Percentiles rank a stretch among this genome's conserved stretches.
phyloP scores from a whole-genome alignment of 2,888 invertebrate genomes.

The Patella ulyssiponensis region DNA sequence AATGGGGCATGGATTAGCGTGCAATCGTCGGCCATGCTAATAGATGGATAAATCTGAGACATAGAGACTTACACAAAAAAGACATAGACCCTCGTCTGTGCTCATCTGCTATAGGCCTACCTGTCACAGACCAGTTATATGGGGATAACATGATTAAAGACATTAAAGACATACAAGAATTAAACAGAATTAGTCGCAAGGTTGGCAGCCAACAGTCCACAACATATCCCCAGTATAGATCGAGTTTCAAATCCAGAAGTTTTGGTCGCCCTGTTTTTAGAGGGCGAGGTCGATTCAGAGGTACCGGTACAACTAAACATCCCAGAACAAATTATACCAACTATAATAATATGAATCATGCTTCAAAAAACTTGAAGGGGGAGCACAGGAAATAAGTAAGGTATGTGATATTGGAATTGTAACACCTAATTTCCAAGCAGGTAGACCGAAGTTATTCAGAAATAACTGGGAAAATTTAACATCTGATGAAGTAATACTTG shows the following conservation, averaged over 20 bases:
- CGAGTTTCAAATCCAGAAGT: background rate
- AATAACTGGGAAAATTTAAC: constrained; percentile 3
- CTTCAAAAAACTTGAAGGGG: background rate
- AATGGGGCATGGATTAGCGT: too few species aligned
- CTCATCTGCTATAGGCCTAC: background rate
- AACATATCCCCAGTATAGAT: background rate
- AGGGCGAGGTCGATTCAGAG: background rate
- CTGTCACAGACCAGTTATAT: background rate
- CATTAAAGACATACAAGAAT: too few species aligned
- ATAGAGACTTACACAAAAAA: background rate
- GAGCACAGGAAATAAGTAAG: too few species aligned
- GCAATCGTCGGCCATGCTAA: too few species aligned
- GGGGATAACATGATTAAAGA: background rate
- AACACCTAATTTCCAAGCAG: background rate
- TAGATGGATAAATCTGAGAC: too few species aligned
- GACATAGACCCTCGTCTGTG: background rate
- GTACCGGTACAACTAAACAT: background rate
- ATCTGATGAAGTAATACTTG: background rate
- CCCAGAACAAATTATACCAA: background rate
- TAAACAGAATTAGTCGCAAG: background rate
- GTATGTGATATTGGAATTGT: background rate
- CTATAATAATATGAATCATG: background rate
- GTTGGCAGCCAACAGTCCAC: background rate
- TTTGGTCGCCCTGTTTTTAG: background rate
- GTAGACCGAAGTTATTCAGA: background rate